Percentiles rank a stretch among this genome's conserved stretches.
These are phyloP conservation scores for Phthorimaea operculella DNA, from an alignment of 1,140 invertebrate species.

Conservation along the genomic window DNA sequence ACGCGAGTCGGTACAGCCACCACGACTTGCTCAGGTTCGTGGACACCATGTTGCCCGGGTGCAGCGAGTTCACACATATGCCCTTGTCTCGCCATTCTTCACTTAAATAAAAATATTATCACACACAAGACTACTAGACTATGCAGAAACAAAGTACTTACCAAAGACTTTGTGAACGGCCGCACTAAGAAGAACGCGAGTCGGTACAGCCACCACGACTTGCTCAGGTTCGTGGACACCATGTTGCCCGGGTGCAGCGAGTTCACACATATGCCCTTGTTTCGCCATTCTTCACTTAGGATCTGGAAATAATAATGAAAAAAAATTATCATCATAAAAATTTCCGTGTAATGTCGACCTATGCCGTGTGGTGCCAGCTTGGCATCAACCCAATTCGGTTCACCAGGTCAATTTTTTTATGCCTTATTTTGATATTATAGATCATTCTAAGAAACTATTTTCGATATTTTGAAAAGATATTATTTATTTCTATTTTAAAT, in stretches of 20 bases:
- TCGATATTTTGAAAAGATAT: no score
- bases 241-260: slow-evolving; percentile 94
- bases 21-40: slow-evolving; percentile 81
- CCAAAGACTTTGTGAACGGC: slow-evolving; percentile 95
- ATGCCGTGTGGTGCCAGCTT: no score
- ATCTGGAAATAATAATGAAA: slow-evolving; percentile 32
- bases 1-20: slow-evolving; percentile 84
- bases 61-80: slow-evolving; percentile 84
- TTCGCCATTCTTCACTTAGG: slow-evolving; percentile 71
- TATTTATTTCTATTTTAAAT: no score
- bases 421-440: no score
- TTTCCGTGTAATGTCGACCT: no score
- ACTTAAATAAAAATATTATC: no score
- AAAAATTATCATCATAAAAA: no score
- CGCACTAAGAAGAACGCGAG: slow-evolving; percentile 82
- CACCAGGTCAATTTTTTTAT: no score
- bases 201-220: slow-evolving; percentile 86
- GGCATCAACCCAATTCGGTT: no score
- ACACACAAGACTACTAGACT: no score
- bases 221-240: slow-evolving; percentile 79
- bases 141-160: slow-evolving; percentile 68
- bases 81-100: slow-evolving; percentile 69
- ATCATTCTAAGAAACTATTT: no score
- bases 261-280: slow-evolving; percentile 79
- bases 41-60: slow-evolving; percentile 93